phyloP scores from a whole-genome alignment of 2,797 vertebrate genomes.

The Tangara arthus region DNA sequence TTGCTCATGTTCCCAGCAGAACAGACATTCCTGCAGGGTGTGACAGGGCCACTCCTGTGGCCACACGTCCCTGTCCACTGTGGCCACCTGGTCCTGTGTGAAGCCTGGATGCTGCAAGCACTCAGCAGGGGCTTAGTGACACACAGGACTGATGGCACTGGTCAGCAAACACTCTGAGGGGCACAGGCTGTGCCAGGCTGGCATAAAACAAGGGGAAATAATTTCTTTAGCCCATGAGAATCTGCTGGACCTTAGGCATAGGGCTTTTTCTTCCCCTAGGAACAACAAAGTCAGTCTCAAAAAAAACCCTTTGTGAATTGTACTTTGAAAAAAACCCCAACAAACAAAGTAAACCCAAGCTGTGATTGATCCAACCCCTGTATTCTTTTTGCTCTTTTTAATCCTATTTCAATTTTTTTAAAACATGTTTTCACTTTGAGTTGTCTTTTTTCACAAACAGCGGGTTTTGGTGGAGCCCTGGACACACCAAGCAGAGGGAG shows the following conservation, averaged over 20 bases:
- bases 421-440: neutral
- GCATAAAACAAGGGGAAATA: neutral
- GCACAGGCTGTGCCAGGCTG: neutral
- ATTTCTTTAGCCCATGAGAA: neutral
- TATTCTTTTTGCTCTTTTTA: neutral
- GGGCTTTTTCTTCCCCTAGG: fast-evolving
- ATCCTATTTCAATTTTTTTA: neutral
- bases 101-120: neutral
- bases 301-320: neutral
- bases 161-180: neutral
- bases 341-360: neutral
- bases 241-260: neutral
- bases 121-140: neutral
- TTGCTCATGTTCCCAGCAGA: neutral
- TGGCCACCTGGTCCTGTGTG: neutral
- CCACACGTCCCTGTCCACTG: neutral
- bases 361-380: neutral
- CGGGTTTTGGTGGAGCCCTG: neutral
- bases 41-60: neutral
- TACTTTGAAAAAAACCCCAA: neutral
- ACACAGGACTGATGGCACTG: neutral
- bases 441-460: neutral
- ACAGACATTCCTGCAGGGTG: neutral
- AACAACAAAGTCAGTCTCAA: neutral
- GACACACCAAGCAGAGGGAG: neutral